These are phyloP conservation scores for Fringilla coelebs DNA, from an alignment of 2,797 vertebrate species.

Conservation along the genomic window DNA sequence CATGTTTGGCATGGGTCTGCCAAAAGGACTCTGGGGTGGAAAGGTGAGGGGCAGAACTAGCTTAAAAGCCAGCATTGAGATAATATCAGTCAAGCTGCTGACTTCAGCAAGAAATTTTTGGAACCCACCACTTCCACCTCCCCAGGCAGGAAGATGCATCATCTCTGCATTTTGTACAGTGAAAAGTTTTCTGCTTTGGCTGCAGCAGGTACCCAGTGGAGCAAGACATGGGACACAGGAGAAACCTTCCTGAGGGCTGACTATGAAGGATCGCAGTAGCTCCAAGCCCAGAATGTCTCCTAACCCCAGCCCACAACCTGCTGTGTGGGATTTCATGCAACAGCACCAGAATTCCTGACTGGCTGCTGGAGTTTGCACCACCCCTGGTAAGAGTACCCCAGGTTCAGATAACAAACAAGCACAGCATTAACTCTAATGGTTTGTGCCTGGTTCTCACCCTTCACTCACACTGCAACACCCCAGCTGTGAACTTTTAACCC, in stretches of 20 bases:
- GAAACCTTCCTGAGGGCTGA: neutral
- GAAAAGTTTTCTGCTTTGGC: neutral
- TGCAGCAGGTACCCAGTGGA: neutral
- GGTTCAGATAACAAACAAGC: neutral
- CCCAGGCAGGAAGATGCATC: neutral
- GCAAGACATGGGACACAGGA: neutral
- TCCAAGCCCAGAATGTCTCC: neutral
- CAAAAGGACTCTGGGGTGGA: neutral
- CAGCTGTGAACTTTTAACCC: neutral
- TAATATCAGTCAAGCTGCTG: neutral
- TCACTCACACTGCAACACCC: neutral
- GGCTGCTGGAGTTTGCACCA: neutral
- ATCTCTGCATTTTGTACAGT: neutral
- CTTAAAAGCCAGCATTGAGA: neutral
- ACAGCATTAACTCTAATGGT: neutral
- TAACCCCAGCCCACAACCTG: neutral
- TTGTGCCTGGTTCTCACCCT: neutral
- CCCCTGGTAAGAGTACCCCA: neutral
- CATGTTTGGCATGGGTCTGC: neutral
- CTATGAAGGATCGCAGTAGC: fast-evolving
- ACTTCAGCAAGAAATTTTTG: neutral
- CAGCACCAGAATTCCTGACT: neutral
- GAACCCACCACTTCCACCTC: neutral
- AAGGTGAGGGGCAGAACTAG: neutral
- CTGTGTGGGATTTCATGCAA: neutral